Conservation (phyloP, 2,797 vertebrate genomes). For the Malacoraja senta region DNA sequence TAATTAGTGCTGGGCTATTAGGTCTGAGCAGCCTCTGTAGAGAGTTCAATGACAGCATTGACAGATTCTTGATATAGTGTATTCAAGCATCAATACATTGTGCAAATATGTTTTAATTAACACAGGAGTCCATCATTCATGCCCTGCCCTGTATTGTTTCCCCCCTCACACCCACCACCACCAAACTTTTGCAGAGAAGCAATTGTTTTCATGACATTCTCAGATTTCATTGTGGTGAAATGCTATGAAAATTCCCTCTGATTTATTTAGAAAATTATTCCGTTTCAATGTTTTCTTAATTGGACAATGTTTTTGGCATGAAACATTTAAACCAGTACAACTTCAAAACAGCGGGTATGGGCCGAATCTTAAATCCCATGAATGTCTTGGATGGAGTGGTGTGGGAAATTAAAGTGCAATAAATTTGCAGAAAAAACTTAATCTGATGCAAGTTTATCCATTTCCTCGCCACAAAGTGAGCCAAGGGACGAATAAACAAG, state of each 20-base stretch:
- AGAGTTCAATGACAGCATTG: neutral
- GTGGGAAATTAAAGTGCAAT: no score
- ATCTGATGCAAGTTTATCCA: no score
- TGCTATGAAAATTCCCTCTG: neutral
- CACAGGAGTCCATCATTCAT: neutral
- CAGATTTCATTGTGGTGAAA: neutral
- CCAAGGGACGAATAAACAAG: no score
- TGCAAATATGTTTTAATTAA: constrained; percentile 20
- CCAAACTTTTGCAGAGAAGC: neutral
- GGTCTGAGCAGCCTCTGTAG: neutral
- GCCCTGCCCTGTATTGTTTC: neutral
- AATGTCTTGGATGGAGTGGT: no score
- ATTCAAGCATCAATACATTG: constrained; percentile 28
- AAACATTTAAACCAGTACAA: neutral
- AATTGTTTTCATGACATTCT: neutral
- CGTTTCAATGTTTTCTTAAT: neutral
- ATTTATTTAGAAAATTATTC: neutral
- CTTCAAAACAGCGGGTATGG: neutral
- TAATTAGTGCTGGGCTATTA: constrained; percentile 20
- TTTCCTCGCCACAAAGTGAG: no score
- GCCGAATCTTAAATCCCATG: no score
- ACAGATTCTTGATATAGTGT: neutral
- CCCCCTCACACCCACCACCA: no score
- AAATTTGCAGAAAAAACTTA: no score
- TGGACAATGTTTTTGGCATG: neutral